A percentile compares a stretch with the other conserved stretches of the same genome.
Conservation (phyloP, 2,888 invertebrate genomes). For the Sepioteuthis lessoniana region DNA sequence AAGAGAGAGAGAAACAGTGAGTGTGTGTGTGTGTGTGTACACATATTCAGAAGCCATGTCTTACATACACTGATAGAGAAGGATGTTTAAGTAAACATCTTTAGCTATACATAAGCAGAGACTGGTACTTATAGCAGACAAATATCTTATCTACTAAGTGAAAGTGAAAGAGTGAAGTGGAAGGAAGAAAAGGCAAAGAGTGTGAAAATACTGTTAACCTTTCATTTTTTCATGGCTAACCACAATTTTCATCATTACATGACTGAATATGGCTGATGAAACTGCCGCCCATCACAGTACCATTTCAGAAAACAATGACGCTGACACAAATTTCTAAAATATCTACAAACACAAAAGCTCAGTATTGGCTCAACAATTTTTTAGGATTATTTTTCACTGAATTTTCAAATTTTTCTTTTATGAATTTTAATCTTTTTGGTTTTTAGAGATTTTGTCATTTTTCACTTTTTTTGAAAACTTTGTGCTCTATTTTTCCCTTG, state of each 20-base stretch:
- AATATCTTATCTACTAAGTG: conserved; percentile 1
- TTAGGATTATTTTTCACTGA: conserved; percentile 36
- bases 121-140: not conserved
- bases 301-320: conserved; percentile 36
- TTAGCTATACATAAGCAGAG: not conserved
- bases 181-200: not conserved
- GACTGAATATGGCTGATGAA: not conserved
- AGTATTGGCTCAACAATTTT: not conserved
- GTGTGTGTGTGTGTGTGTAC: not conserved
- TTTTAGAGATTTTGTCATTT: not conserved
- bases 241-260: not conserved
- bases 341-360: conserved; percentile 47
- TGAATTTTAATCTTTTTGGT: conserved; percentile 42
- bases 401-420: not conserved
- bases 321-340: conserved; percentile 43
- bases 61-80: not conserved
- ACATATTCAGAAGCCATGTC: not conserved
- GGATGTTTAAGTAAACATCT: not conserved
- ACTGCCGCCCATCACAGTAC: conserved; percentile 12
- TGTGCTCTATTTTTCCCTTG: conserved; percentile 10
- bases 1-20: not conserved
- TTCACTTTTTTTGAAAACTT: not conserved
- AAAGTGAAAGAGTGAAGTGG: not conserved
- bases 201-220: conserved; percentile 24
- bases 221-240: not conserved